These are phyloP conservation scores for Serripes groenlandicus DNA, from an alignment of 2,888 invertebrate genomes.

Conservation along the genomic window DNA sequence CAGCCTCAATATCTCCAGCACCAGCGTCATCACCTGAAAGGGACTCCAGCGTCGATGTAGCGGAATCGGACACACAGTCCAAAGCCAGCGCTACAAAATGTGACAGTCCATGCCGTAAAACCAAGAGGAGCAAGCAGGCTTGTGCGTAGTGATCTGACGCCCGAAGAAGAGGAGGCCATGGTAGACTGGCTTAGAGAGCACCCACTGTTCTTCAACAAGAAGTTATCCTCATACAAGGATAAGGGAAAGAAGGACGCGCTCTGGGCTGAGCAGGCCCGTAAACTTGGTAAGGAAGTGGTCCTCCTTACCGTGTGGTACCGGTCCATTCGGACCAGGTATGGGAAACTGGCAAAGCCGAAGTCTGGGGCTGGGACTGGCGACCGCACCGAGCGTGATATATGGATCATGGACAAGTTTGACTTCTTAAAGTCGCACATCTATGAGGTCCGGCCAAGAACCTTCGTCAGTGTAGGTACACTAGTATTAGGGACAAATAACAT, in stretches of 20 bases:
- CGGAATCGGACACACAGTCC: conserved; percentile 11
- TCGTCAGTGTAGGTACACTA: no score
- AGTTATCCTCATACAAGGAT: conserved; percentile 33
- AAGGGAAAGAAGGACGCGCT: conserved; percentile 33
- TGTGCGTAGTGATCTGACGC: conserved; percentile 19
- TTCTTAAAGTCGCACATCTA: conserved; percentile 37
- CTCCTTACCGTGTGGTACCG: conserved; percentile 34
- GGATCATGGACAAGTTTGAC: conserved; percentile 34
- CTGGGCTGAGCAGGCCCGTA: conserved; percentile 26
- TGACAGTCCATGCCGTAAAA: conserved; percentile 8
- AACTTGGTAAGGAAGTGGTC: conserved; percentile 31
- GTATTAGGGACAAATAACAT: no score
- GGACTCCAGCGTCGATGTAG: no score
- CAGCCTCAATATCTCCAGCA: no score
- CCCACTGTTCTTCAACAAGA: conserved; percentile 33
- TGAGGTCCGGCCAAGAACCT: no score
- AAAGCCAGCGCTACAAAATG: conserved; percentile 12
- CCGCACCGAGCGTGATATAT: conserved; percentile 35
- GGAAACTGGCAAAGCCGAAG: conserved; percentile 31
- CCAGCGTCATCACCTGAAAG: no score
- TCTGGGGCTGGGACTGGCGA: conserved; percentile 41
- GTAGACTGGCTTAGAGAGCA: conserved; percentile 36
- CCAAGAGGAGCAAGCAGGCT: conserved; percentile 22
- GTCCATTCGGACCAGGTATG: conserved; percentile 42
- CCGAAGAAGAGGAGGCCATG: conserved; percentile 40